A percentile compares a stretch with the other conserved stretches of the same genome.
Evolutionary conservation across 2,888 invertebrate genomes (phyloP).

Genomic region (Agrilus biguttatus): DNA sequence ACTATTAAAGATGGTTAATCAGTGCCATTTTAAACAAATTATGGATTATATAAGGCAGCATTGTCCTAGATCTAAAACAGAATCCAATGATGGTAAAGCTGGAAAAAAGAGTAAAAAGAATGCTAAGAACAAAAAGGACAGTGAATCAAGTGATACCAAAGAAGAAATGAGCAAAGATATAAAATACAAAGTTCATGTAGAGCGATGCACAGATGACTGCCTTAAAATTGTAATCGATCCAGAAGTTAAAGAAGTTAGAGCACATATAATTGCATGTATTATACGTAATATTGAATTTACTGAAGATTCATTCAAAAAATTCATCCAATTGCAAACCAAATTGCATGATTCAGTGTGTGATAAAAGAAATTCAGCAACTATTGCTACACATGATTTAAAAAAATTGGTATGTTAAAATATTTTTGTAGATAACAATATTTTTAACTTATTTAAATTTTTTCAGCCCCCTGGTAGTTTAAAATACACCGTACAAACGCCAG

Average conservation of each 20-base stretch:
- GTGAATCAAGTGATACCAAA: conserved; percentile 29
- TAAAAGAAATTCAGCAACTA: conserved; percentile 62
- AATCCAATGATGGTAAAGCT: conserved; percentile 12
- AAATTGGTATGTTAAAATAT: conserved; percentile 31
- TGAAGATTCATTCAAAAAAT: conserved; percentile 48
- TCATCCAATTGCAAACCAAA: conserved; percentile 67
- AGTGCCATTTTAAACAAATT: conserved; percentile 60
- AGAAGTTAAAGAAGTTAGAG: conserved; percentile 44
- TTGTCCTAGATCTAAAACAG: conserved; percentile 32
- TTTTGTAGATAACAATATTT: not conserved
- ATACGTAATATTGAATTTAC: conserved; percentile 48
- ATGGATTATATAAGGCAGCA: conserved; percentile 62
- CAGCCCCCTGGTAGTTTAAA: conserved; percentile 36
- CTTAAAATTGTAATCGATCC: conserved; percentile 15
- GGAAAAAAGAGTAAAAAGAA: conserved; percentile 16
- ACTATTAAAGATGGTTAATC: conserved; percentile 58
- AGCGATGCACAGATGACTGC: conserved; percentile 12
- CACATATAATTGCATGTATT: conserved; percentile 59
- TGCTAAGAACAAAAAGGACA: conserved; percentile 27
- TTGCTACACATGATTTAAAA: conserved; percentile 69
- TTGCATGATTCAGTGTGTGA: conserved; percentile 62
- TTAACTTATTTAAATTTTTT: conserved; percentile 1
- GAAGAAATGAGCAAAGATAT: conserved; percentile 13
- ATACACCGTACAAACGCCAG: conserved; percentile 55
- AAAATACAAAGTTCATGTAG: conserved; percentile 26